Base-by-base conservation (phyloP, 2,888 invertebrate genomes). In the Pristionchus fissidentatus region DNA sequence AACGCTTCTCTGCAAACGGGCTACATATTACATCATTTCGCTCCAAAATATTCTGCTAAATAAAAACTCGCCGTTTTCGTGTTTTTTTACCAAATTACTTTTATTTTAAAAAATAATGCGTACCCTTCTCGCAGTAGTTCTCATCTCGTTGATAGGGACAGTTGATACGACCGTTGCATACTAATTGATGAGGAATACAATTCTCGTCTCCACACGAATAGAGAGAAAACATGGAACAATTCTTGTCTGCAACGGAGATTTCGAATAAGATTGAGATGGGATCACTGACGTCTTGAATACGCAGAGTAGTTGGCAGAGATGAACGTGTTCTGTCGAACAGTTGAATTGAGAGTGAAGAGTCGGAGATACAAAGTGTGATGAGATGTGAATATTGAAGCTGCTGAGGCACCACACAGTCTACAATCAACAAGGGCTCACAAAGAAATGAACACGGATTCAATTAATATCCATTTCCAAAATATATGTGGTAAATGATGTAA, bases 161-260 rank as follows among this genome's bases (percentile, higher is more conserved):
- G 83, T 92, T 91, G 26, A 85, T 75, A 15, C 87, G 86, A 3
- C 87, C 87, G 82, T 91, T 91, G 86, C 92, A 92, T 3, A 86
- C 88, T 35, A 92, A 84, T 7, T 83, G 79, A 38, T 85, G 81
- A 1, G 91, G 91, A 35, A 92, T 89, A 85, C 92, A 92, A 49
- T 90, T 90, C 84, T 91, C 92, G 85, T 92, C 92, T 26, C 91
- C 91, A 84, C 92, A 92, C 8, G 87, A 85, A 84, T 90, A 91
- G n/a, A 90, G 85, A 19, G 83, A 86, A 49, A 85, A 85, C 79
- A 86, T 84, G 10, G 89, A 86, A 85, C 91, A 91, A 81, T 92
- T 91, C 84, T 90, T 91, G 82, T 86, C 92, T 92, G 85, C 83
- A 90, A 87, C 49, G 46, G 29, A 10, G n/a, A 77, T 77, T 32